Percentiles rank a stretch among this genome's conserved stretches.
phyloP scores from a whole-genome alignment of 2,888 invertebrate genomes.

The Xylota segnis region DNA sequence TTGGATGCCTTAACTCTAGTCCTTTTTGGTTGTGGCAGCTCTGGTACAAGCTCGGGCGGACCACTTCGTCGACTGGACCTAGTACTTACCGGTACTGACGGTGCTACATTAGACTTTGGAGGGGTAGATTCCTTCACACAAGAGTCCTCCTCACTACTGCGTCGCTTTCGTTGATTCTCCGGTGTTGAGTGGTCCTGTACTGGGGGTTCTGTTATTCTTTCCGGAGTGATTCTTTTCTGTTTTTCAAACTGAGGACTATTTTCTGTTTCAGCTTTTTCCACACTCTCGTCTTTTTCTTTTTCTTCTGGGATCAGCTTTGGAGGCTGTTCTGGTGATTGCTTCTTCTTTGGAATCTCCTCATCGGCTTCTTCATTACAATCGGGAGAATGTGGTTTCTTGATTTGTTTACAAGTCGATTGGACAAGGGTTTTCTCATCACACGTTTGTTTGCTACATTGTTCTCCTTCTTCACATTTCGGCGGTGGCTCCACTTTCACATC shows the following conservation, averaged over 20 bases:
- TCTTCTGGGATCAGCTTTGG: not conserved
- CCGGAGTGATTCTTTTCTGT: not conserved
- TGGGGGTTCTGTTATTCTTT: not conserved
- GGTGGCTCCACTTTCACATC: not conserved
- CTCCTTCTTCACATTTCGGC: not conserved
- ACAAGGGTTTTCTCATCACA: not conserved
- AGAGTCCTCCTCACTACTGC: constrained; percentile 80
- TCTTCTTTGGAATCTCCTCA: constrained; percentile 48
- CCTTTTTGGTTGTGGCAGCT: constrained; percentile 80
- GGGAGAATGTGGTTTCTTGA: constrained; percentile 25
- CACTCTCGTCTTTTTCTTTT: not conserved
- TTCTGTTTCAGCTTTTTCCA: not conserved
- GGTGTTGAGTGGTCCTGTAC: constrained; percentile 24
- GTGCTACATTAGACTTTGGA: constrained; percentile 7
- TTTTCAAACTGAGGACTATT: constrained; percentile 1
- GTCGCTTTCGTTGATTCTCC: constrained; percentile 80
- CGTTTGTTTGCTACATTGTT: not conserved
- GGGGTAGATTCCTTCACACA: constrained; percentile 41
- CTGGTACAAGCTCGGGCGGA: constrained; percentile 79
- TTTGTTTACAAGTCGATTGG: constrained; percentile 18
- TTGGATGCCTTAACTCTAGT: constrained; percentile 78
- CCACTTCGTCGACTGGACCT: constrained; percentile 81
- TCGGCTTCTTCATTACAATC: constrained; percentile 23
- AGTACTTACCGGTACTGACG: constrained; percentile 68
- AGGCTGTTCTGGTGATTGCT: constrained; percentile 16